Evolutionary conservation across 2,888 invertebrate species (phyloP), one percentile per base, ranked within the genome.

Genomic region (Homarus gammarus): DNA sequence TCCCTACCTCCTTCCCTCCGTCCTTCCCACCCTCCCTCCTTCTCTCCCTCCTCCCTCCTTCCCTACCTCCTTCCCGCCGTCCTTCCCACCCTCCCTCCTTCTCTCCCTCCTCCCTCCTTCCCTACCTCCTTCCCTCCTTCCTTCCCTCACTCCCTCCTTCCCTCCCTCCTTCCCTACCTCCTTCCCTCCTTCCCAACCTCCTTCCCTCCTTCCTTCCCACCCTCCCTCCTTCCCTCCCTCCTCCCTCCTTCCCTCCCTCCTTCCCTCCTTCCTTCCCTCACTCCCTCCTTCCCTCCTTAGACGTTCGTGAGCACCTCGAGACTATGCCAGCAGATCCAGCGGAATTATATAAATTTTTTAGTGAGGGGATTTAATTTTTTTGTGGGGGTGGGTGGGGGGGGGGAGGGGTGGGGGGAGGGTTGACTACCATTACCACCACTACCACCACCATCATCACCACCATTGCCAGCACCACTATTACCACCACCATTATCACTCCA

Each of bases 121-220:
- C 75, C 75, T 75, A 0, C 22, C 38, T 38, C 44, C 22, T 40
- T 44, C 44, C 75, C 10, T 75, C 1, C 75, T 75, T 75, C 75
- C 22, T 40, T 75, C 22, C 44, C 40, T 22, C 1, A 44, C 75
- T 75, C 75, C 44, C 22, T 75, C 44, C 75, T 18, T 18, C 22
- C 38, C 40, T 44, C 12, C 38, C n/a, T 38, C 75, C 75, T 75
- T 44, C 38, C 38, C 36, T 75, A 44, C 38, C 40, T 38, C 18
- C 8, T 75, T 75, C 10, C 15, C 75, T 75, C 75, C 38, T 40
- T 75, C 75, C 12, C 72, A 72, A n/a, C 33, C 72, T n/a, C 33
- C 36, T n/a, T 72, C 33, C n/a, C 72, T 72, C 27, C 22, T 8
- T 22, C 10, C 10, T 27, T 10, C 27, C 22, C 27, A 22, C n/a